Base-by-base conservation (phyloP, 2,113 vertebrate species). In the Peromyscus maniculatus region DNA sequence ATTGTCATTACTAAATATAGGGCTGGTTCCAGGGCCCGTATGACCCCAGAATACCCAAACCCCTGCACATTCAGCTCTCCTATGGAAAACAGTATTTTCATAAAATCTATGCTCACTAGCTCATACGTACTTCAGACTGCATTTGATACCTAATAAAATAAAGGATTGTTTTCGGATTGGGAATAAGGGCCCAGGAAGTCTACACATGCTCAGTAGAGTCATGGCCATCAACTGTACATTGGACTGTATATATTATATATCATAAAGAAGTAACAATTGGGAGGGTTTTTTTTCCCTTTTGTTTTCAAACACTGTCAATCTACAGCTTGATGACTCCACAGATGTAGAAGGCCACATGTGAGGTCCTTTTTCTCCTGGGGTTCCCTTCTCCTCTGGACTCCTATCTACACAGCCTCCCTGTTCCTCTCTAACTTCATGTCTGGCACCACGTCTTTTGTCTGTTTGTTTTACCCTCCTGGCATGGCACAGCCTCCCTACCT, bases 391-490 rank as follows among this genome's bases (percentile, higher is more conserved):
- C 5, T 17, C 6, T 3, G 59, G 66, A 22, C 5, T 66, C 64
- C 10, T 11, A 1, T 10, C 49, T 36, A 19, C 31, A 16, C 3
- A 55, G 64, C 8, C 59, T 39, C 11, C 7, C 59, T 67, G 9
- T 31, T 19, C 26, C 49, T 4, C 0, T 16, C 19, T 9, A 31
- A 86, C 28, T 3, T 33, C 52, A 13, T 12, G 33, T 22, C 77
- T 4, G 39, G 6, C 4, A 39, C 26, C 24, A 9, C 74, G 7
- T 1, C 0, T 46, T 22, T 2, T 28, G 5, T 5, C 4, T 52
- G 49, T 10, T 36, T 33, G 15, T 91, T 15, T 49, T 36, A 21
- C 2, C 22, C 57, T 66, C 57, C 31, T 36, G 15, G 66, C 2
- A n/a, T 1, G 21, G 79, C 8, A 9, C 52, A 52, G 52, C 52